Evolutionary conservation across 2,113 vertebrate species (phyloP).

Genomic region (Tylochromis polylepis): DNA sequence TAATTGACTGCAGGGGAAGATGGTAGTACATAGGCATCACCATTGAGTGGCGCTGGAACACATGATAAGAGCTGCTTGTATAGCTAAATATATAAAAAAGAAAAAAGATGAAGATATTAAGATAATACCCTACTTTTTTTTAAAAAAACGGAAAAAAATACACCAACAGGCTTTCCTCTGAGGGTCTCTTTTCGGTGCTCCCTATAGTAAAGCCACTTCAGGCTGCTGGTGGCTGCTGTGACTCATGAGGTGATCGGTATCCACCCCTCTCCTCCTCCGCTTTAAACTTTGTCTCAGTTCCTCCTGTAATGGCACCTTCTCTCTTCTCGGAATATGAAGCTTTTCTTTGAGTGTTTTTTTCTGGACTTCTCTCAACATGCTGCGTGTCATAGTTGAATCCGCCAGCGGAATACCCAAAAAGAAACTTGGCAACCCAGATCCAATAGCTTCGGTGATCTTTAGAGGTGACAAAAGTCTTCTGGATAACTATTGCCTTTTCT

Average conservation of each 20-base stretch:
- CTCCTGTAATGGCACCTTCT: not conserved
- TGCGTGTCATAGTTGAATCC: slow-evolving; percentile 87
- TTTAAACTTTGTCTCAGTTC: not conserved
- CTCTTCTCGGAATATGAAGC: not conserved
- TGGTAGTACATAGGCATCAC: not conserved
- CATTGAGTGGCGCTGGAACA: not conserved
- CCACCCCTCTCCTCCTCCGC: not conserved
- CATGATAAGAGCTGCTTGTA: not conserved
- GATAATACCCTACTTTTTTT: too few relatives aligned
- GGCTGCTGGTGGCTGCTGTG: not conserved
- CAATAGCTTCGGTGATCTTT: slow-evolving; percentile 83
- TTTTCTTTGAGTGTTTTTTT: not conserved
- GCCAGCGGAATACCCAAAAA: slow-evolving; percentile 87
- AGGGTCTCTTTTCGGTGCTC: not conserved
- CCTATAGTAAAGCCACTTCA: not conserved
- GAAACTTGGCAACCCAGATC: slow-evolving; percentile 90
- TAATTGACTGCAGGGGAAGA: not conserved
- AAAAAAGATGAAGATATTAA: too few relatives aligned
- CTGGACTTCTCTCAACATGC: slow-evolving; percentile 70
- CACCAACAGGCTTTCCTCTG: too few relatives aligned
- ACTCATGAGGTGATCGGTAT: slow-evolving; percentile 1
- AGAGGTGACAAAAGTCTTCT: slow-evolving; percentile 80
- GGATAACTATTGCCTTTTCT: not conserved
- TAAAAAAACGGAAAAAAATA: too few relatives aligned
- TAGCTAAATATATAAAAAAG: too few relatives aligned